Base-by-base conservation (phyloP, 2,888 invertebrate species). In the Agriotes lineatus region DNA sequence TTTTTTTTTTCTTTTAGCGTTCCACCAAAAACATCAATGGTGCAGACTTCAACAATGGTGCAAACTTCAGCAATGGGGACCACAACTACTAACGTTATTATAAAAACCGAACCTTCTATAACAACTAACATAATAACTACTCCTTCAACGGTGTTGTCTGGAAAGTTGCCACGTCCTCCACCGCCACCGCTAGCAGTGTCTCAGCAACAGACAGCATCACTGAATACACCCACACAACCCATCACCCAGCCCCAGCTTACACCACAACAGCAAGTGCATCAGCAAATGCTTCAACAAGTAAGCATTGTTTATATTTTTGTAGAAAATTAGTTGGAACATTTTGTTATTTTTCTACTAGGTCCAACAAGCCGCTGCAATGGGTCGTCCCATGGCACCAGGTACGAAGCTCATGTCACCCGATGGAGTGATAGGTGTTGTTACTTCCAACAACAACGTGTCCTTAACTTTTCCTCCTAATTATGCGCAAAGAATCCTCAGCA, bases 401-500 rank as follows among this genome's bases (percentile, higher is more conserved):
- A 87, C 88, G 0, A 84, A 86, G 72, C 79, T 88, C 45, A 80
- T 87, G 75, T 85, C 88, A 1, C 85, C 88, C 0, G 91, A 91
- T 83, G 90, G 90, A 10, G 88, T 90, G 50, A 86, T 90, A 48
- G 91, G 91, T 69, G 87, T 91, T 70, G 90, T 91, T 70, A 88
- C 90, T 9, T 87, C 88, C 45, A 90, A 90, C 77, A 89, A 91
- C 78, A 85, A 85, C 73, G 87, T 89, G 37, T 86, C 87, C 68
- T 84, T 89, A 63, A 86, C 87, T 60, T 85, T 88, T 60, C 85
- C 88, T 72, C 86, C 87, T 25, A 87, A 80, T 72, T 83, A 82
- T 74, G 82, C 81, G 58, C 83, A 81, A 59, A 78, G 81, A 74
- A 75, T 82, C 19, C 71, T 81, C 57, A 78, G 77, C 50, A 71